Conservation (phyloP, 2,113 vertebrate genomes). For the Platysteira castanea region DNA sequence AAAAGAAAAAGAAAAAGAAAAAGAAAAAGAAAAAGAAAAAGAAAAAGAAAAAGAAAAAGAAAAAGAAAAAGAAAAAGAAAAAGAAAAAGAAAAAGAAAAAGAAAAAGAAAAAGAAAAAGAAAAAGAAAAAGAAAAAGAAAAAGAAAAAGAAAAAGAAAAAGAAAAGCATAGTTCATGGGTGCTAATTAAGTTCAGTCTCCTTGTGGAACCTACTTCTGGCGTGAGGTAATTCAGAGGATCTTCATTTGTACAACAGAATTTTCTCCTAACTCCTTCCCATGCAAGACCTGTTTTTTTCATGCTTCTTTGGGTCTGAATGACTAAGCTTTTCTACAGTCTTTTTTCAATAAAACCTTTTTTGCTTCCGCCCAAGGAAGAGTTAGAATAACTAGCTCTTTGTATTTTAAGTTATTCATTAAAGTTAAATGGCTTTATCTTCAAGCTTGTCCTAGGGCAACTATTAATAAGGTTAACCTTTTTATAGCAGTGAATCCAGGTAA, state of each 20-base stretch:
- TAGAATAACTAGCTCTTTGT: slow-evolving; percentile 19
- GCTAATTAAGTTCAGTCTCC: neutral
- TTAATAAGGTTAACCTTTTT: slow-evolving; percentile 33
- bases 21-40: too few relatives aligned
- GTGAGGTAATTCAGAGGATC: neutral
- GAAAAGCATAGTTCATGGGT: neutral
- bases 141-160: too few relatives aligned
- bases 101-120: too few relatives aligned
- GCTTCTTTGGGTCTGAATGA: slow-evolving; percentile 8
- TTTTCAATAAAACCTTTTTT: neutral
- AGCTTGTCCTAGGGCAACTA: slow-evolving; percentile 34
- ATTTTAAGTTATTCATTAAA: slow-evolving; percentile 58
- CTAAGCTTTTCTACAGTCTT: slow-evolving; percentile 17
- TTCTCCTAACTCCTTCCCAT: neutral
- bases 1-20: too few relatives aligned
- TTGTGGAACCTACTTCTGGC: neutral
- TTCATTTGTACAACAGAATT: neutral
- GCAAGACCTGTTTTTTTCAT: neutral
- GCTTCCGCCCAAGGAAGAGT: neutral
- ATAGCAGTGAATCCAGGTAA: neutral
- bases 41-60: too few relatives aligned
- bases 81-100: too few relatives aligned
- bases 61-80: too few relatives aligned
- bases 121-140: too few relatives aligned
- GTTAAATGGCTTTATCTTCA: slow-evolving; percentile 39